Conservation (phyloP, 2,797 vertebrate species). For the Anguilla marmorata region DNA sequence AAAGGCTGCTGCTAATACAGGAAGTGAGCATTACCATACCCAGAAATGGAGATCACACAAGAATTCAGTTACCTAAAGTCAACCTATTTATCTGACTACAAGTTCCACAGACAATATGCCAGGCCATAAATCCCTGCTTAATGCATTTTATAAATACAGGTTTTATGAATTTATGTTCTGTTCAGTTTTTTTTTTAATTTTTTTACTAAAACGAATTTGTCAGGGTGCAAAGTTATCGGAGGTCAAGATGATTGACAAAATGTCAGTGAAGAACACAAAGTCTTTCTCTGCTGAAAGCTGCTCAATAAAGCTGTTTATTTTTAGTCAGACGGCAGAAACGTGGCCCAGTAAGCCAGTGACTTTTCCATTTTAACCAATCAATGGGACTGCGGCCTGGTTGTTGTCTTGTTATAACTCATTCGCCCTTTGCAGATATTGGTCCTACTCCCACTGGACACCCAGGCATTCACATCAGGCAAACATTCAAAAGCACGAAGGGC, state of each 20-base stretch:
- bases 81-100: not conserved
- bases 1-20: not conserved
- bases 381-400: not conserved
- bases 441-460: not conserved
- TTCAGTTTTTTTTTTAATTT: too few species aligned
- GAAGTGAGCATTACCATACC: not conserved
- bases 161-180: not conserved
- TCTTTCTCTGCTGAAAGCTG: not conserved
- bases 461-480: not conserved
- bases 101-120: not conserved
- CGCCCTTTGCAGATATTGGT: not conserved
- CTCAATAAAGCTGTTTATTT: not conserved
- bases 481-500: not conserved
- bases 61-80: not conserved
- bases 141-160: not conserved
- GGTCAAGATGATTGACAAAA: not conserved
- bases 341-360: not conserved
- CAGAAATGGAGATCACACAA: not conserved
- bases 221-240: not conserved
- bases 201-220: not conserved
- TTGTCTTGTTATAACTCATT: not conserved
- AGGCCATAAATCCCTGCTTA: not conserved
- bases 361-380: not conserved
- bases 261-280: not conserved
- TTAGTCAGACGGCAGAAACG: not conserved